Evolutionary conservation across 2,888 invertebrate genomes (phyloP).

Genomic region (Oxytorus armatus): DNA sequence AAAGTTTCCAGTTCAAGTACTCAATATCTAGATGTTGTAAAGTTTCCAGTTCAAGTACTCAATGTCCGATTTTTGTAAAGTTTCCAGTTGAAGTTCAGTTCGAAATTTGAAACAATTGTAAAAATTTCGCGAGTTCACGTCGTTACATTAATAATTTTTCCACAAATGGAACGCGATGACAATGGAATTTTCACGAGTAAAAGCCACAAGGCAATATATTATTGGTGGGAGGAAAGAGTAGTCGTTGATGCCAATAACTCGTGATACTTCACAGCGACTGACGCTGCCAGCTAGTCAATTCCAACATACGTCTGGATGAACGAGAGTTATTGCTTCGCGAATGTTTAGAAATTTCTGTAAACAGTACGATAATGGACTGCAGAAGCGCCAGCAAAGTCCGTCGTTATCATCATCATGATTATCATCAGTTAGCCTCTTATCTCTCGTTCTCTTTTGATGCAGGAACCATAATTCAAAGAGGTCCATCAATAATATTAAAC

Average conservation of each 20-base stretch:
- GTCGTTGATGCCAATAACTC: slow-evolving; percentile 67
- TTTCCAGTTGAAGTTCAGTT: too few species aligned
- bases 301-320: slow-evolving; percentile 41
- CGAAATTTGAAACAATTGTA: background rate
- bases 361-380: slow-evolving; percentile 84
- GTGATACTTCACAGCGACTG: slow-evolving; percentile 67
- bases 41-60: too few species aligned
- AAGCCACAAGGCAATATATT: slow-evolving; percentile 74
- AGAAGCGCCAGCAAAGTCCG: slow-evolving; percentile 77
- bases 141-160: background rate
- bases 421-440: slow-evolving; percentile 31
- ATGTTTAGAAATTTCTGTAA: slow-evolving; percentile 83
- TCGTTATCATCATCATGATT: slow-evolving; percentile 41
- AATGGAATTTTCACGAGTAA: slow-evolving; percentile 58
- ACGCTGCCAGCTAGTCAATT: slow-evolving; percentile 38
- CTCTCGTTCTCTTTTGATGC: background rate
- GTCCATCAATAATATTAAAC: background rate
- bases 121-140: background rate
- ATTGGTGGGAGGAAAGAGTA: slow-evolving; percentile 65
- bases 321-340: slow-evolving; percentile 79
- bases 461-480: background rate
- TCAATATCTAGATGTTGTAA: too few species aligned
- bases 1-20: too few species aligned
- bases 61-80: too few species aligned
- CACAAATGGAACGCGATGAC: too few species aligned